Conservation (phyloP, 2,113 vertebrate species). For the Gymnocephalus cernua region DNA sequence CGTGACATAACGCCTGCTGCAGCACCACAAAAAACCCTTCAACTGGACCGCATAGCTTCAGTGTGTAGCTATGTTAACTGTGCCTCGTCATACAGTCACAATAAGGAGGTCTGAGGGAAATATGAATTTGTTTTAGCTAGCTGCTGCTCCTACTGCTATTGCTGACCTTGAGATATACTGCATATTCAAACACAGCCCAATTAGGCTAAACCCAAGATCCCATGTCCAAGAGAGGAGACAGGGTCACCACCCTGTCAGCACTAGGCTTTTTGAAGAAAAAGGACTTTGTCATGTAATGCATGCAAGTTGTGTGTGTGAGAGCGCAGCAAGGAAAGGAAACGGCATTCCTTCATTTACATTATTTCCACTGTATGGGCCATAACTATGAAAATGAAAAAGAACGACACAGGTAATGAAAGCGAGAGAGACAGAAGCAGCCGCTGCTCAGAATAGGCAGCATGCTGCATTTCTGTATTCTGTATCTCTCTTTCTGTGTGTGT, state of each 20-base stretch:
- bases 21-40: conserved; percentile 32
- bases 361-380: conserved; percentile 23
- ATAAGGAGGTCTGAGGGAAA: conserved; percentile 6
- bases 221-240: conserved; percentile 37
- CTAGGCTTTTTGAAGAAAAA: conserved; percentile 12
- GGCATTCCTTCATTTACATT: conserved; percentile 52
- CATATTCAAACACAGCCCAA: conserved; percentile 46
- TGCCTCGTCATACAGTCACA: neutral
- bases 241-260: conserved; percentile 47
- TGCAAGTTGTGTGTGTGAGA: neutral
- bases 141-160: neutral
- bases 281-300: neutral
- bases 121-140: neutral
- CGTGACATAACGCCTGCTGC: conserved; percentile 68
- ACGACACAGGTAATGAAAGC: neutral
- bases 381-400: conserved; percentile 42
- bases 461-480: neutral
- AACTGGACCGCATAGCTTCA: neutral
- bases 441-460: neutral
- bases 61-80: neutral
- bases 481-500: neutral
- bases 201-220: conserved; percentile 43
- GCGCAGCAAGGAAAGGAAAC: conserved; percentile 1
- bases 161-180: conserved; percentile 13
- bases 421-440: neutral